Evolutionary conservation across 2,797 vertebrate genomes (phyloP).

Genomic region (Sebastolobus alascanus): DNA sequence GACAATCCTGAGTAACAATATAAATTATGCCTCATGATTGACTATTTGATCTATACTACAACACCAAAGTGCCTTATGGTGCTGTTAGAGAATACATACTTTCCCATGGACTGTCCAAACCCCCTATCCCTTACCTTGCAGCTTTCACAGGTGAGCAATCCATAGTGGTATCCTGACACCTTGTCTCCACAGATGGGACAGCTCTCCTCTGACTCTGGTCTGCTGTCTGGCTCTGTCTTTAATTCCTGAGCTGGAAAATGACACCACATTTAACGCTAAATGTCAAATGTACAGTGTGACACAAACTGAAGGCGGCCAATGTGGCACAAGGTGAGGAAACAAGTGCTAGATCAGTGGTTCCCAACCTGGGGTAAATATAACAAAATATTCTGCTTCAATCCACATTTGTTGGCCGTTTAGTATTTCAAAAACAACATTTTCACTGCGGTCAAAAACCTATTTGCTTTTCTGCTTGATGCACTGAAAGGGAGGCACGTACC

Average conservation of each 20-base stretch:
- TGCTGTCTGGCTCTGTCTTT: conserved; percentile 66
- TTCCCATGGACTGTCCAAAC: not conserved
- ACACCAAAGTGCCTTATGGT: not conserved
- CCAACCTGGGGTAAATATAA: too few species aligned
- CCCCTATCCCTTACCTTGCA: conserved; percentile 82
- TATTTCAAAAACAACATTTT: too few species aligned
- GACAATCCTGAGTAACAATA: not conserved
- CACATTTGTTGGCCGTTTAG: fast-evolving
- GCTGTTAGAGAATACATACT: not conserved
- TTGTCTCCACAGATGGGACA: conserved; percentile 89
- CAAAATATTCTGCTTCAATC: too few species aligned
- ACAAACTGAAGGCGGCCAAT: not conserved
- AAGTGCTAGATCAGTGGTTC: not conserved
- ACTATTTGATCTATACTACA: not conserved
- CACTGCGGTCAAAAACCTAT: too few species aligned
- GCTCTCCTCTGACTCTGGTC: conserved; percentile 63
- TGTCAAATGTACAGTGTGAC: not conserved
- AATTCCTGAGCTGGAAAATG: conserved; percentile 73
- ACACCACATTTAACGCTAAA: conserved; percentile 12
- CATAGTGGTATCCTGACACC: conserved; percentile 90
- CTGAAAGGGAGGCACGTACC: too few species aligned
- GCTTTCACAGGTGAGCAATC: conserved; percentile 89
- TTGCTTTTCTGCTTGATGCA: too few species aligned
- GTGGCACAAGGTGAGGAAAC: not conserved
- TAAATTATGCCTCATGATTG: not conserved